Base-by-base conservation (phyloP, 2,113 vertebrate species). In the Marmota monax region DNA sequence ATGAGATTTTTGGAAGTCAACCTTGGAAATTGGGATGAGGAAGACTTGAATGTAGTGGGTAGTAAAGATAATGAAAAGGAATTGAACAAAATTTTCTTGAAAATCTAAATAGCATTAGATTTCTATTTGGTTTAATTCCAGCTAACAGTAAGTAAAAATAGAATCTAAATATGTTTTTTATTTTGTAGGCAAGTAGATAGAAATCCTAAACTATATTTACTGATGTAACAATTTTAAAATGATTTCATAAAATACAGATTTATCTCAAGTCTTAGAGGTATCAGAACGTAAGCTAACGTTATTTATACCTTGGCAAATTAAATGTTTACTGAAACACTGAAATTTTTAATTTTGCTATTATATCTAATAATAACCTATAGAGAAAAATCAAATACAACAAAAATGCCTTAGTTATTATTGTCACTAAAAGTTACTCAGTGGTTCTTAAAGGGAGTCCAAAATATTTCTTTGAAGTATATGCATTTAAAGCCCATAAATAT, bases 91-190 rank as follows among this genome's bases (percentile, higher is more conserved):
- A 56, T 92, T 92, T 78, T 92, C 56, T 82, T 95, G 1, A 67
- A 80, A 67, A 25, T 48, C 51, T 58, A 2, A 85, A 93, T 4
- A 88, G 22, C 18, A 94, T 79, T 17, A 11, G 42, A 51, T 87
- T 84, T 84, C 67, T 61, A 48, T 56, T 70, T 72, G 67, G 56
- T 88, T 84, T 76, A 92, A 92, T 51, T 89, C 14, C 4, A 92
- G 27, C 51, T 92, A 70, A 37, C 7, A 61, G 25, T 5, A 8
- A 85, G 76, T 92, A 90, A 86, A 96, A 95, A 69, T 27, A 83
- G 45, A 91, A 90, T 80, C 70, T 84, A 87, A 80, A 72, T 95
- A 88, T 27, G 69, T 83, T 94, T 58, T 87, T 89, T 37, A 90
- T 85, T 88, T 90, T 92, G 37, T 82, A 94, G 42, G 16, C 16